Percentiles rank a stretch among this genome's conserved stretches.
These are phyloP conservation scores for Oxycera nigricornis DNA, from an alignment of 2,888 invertebrate genomes.

Conservation along the genomic window DNA sequence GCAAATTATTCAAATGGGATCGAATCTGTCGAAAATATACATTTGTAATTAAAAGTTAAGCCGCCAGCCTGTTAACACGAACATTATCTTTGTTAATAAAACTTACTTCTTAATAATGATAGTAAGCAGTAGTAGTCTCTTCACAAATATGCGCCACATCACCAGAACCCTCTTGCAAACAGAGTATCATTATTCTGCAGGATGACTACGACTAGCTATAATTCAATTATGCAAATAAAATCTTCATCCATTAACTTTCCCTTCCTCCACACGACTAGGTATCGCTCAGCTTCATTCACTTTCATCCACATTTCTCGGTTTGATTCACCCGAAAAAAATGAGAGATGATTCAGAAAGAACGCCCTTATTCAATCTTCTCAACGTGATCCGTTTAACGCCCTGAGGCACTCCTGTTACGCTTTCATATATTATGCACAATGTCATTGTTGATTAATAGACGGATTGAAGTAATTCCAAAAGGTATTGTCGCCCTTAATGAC, in stretches of 20 bases:
- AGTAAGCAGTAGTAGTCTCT: no score
- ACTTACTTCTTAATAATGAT: no score
- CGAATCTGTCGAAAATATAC: no score
- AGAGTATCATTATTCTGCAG: background rate
- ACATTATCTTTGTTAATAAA: no score
- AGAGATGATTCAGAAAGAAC: conserved; percentile 33
- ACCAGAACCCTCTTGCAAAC: no score
- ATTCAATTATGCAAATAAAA: conserved; percentile 39
- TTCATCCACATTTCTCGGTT: conserved; percentile 1
- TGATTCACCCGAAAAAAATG: conserved; percentile 14
- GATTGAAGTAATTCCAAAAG: conserved; percentile 38
- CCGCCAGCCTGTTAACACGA: no score
- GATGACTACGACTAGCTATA: conserved; percentile 33
- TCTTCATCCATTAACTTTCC: conserved; percentile 34
- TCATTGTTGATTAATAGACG: conserved; percentile 41
- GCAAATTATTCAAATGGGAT: no score
- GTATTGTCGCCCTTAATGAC: conserved; percentile 38
- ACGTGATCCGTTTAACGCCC: conserved; percentile 35
- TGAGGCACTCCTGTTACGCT: conserved; percentile 30
- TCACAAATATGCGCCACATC: no score
- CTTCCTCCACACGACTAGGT: conserved; percentile 18
- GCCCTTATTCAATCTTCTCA: conserved; percentile 38
- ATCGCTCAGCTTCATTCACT: background rate
- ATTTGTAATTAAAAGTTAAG: no score
- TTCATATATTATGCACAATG: conserved; percentile 38